A percentile compares a stretch with the other conserved stretches of the same genome.
phyloP scores from a whole-genome alignment of 2,113 vertebrate species.

The Miniopterus natalensis region DNA sequence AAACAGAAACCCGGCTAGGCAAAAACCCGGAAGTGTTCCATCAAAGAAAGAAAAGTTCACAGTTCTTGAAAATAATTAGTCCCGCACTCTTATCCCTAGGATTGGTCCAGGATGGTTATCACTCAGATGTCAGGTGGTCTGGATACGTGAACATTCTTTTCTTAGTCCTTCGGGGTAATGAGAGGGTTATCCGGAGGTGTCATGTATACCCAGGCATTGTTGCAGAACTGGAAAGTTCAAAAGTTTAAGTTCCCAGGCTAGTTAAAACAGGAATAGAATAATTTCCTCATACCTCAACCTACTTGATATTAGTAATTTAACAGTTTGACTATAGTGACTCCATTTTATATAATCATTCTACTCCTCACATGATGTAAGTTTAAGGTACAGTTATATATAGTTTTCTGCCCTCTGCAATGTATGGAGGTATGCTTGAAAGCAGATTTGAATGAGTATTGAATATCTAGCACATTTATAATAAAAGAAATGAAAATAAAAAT shows the following conservation, averaged over 20 bases:
- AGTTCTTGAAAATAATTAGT: not conserved
- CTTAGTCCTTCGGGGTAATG: not conserved
- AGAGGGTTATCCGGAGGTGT: not conserved
- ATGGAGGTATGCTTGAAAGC: not conserved
- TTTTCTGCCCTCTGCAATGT: not conserved
- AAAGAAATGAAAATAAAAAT: slow-evolving; percentile 30
- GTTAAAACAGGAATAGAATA: not conserved
- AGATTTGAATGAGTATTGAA: not conserved
- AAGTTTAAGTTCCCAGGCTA: not conserved
- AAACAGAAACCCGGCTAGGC: not conserved
- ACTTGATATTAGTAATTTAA: not conserved
- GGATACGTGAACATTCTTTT: not conserved
- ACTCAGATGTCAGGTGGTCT: not conserved
- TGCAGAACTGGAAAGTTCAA: not conserved
- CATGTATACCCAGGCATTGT: not conserved
- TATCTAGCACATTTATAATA: not conserved
- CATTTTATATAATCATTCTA: not conserved
- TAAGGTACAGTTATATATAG: not conserved
- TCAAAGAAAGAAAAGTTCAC: not conserved
- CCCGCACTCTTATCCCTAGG: not conserved
- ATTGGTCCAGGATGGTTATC: not conserved
- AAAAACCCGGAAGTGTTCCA: not conserved
- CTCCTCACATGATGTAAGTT: not conserved
- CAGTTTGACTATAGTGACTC: not conserved
- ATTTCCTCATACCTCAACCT: not conserved